These are phyloP conservation scores for Platanista minor DNA, from an alignment of 2,113 vertebrate genomes.

Conservation along the genomic window DNA sequence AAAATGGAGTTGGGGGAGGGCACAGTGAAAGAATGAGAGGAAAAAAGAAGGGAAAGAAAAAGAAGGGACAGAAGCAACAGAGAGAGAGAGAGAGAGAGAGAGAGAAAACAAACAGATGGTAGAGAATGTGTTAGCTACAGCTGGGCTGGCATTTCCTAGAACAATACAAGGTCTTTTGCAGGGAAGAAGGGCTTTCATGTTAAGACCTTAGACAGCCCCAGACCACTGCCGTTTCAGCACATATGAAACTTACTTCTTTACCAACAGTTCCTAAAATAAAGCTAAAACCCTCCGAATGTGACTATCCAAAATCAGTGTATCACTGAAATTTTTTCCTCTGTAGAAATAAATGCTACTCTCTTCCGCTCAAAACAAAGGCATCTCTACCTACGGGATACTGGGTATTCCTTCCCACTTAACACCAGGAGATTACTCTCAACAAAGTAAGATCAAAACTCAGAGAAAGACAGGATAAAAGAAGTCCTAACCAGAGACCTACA, in stretches of 20 bases:
- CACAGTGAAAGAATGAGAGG: background rate
- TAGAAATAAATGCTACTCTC: background rate
- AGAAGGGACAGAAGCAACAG: background rate
- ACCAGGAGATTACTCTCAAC: conserved; percentile 14
- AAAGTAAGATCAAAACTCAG: background rate
- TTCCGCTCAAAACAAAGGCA: conserved; percentile 39
- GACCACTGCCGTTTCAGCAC: background rate
- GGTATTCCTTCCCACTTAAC: background rate
- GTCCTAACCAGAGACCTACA: background rate
- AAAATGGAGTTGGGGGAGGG: background rate
- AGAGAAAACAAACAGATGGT: background rate
- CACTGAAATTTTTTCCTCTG: background rate
- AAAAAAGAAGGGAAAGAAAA: background rate
- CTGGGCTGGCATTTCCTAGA: background rate
- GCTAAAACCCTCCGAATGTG: background rate
- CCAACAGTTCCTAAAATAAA: background rate
- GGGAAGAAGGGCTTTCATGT: background rate
- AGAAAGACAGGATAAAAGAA: background rate
- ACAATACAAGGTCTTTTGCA: background rate
- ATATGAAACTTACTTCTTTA: background rate
- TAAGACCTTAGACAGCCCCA: background rate
- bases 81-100: background rate
- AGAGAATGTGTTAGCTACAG: background rate
- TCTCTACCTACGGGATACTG: background rate
- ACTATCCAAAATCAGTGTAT: background rate